Evolutionary conservation across 1,140 invertebrate species (phyloP).

Genomic region (Drosophila setifemur): DNA sequence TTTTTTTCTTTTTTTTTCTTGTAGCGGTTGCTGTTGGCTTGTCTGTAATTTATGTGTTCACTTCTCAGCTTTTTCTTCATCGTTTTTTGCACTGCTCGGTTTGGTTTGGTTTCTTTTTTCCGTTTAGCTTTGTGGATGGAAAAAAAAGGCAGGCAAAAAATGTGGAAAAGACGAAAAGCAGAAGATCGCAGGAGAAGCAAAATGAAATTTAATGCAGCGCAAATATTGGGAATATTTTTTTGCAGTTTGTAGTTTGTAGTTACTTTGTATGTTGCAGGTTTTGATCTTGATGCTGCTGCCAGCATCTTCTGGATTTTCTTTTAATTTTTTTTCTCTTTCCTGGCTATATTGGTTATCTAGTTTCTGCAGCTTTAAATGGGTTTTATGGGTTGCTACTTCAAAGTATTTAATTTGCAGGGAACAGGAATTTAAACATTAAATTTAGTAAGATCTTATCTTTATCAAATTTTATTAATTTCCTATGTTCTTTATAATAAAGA

Average conservation of each 20-base stretch:
- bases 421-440: too few species aligned
- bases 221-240: slow-evolving; percentile 52
- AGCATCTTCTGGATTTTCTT: not conserved
- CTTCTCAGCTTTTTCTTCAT: slow-evolving; percentile 31
- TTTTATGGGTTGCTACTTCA: too few species aligned
- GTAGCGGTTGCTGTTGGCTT: slow-evolving; percentile 35
- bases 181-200: not conserved
- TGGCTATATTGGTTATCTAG: not conserved
- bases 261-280: too few species aligned
- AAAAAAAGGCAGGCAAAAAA: not conserved
- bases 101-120: slow-evolving; percentile 17
- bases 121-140: slow-evolving; percentile 3
- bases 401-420: too few species aligned
- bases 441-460: too few species aligned
- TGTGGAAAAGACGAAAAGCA: not conserved
- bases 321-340: not conserved
- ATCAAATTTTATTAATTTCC: too few species aligned
- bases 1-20: slow-evolving; percentile 10
- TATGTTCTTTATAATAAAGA: too few species aligned
- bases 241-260: not conserved
- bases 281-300: not conserved
- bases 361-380: too few species aligned
- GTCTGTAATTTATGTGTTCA: slow-evolving; percentile 68
- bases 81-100: slow-evolving; percentile 14
- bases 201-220: slow-evolving; percentile 52